A percentile compares a stretch with the other conserved stretches of the same genome.
phyloP scores from a whole-genome alignment of 2,113 vertebrate genomes.

The Orientallactaga bullata region DNA sequence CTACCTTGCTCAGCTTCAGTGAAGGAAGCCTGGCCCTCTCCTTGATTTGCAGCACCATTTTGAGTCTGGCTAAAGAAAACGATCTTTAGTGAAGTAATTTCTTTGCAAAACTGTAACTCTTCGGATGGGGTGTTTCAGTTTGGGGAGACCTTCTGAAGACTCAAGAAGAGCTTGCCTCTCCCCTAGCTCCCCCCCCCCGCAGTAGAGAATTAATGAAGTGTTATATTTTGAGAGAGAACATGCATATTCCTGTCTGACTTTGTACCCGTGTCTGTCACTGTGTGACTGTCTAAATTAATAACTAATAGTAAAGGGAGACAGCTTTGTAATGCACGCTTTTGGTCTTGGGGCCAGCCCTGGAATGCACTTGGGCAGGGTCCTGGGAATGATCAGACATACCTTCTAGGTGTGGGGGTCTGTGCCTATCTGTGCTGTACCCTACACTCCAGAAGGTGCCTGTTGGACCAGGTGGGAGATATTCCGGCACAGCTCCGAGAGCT shows the following conservation, averaged over 20 bases:
- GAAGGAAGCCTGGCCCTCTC: not conserved
- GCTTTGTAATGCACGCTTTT: slow-evolving; percentile 71
- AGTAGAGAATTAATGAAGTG: slow-evolving; percentile 76
- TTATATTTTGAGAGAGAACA: slow-evolving; percentile 75
- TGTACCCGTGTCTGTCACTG: slow-evolving; percentile 71
- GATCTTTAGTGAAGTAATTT: slow-evolving; percentile 5
- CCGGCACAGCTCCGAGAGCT: not conserved
- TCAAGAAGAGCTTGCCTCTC: not conserved
- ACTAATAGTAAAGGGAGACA: slow-evolving; percentile 80
- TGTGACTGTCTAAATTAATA: slow-evolving; percentile 80
- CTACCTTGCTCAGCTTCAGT: not conserved
- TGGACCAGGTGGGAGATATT: not conserved
- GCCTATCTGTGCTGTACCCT: not conserved
- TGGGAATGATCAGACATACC: not conserved
- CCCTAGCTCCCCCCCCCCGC: slow-evolving; percentile 20
- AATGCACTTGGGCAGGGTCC: not conserved
- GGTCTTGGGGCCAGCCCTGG: slow-evolving; percentile 31
- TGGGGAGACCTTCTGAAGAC: not conserved
- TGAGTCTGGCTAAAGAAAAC: not conserved
- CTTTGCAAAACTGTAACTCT: not conserved
- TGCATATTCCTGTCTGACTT: slow-evolving; percentile 76
- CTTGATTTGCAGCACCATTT: slow-evolving; percentile 8
- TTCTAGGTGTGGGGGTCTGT: not conserved
- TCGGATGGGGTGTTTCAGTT: not conserved
- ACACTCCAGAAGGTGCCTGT: not conserved